Percentiles rank a stretch among this genome's conserved stretches.
phyloP scores from a whole-genome alignment of 2,113 vertebrate genomes.

The Psilopogon haemacephalus region DNA sequence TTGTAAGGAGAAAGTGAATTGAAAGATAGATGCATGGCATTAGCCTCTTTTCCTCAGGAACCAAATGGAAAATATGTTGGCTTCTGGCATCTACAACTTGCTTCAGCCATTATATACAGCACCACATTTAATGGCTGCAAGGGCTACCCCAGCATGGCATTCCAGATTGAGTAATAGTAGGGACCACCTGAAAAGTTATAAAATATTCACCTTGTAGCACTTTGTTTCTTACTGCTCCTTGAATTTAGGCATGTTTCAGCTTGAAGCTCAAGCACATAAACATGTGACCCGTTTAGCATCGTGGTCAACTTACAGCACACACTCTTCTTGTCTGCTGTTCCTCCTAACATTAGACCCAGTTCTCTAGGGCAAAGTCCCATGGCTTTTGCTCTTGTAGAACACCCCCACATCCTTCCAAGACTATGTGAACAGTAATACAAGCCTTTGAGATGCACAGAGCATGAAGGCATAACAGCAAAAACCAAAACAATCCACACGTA shows the following conservation, averaged over 20 bases:
- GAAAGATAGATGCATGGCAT: fast-evolving
- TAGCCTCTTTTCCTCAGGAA: background rate
- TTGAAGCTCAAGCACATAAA: background rate
- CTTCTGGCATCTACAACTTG: background rate
- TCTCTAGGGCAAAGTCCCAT: background rate
- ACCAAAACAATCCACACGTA: constrained; percentile 29
- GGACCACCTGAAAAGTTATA: background rate
- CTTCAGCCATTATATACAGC: background rate
- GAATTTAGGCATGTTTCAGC: background rate
- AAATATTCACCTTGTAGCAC: background rate
- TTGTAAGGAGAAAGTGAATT: background rate
- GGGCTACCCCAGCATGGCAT: background rate
- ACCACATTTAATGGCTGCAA: background rate
- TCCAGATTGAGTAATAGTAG: background rate
- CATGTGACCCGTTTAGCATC: fast-evolving
- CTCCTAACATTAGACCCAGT: background rate
- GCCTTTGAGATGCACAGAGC: background rate
- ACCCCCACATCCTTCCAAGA: background rate
- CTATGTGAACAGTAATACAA: background rate
- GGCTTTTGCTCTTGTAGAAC: background rate
- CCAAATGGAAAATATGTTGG: background rate
- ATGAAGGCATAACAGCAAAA: background rate
- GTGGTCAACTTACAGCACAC: background rate
- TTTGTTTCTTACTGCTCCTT: background rate
- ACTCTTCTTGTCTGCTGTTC: background rate